These are phyloP conservation scores for Pseudonaja textilis DNA, from an alignment of 2,113 vertebrate genomes.

Conservation along the genomic window DNA sequence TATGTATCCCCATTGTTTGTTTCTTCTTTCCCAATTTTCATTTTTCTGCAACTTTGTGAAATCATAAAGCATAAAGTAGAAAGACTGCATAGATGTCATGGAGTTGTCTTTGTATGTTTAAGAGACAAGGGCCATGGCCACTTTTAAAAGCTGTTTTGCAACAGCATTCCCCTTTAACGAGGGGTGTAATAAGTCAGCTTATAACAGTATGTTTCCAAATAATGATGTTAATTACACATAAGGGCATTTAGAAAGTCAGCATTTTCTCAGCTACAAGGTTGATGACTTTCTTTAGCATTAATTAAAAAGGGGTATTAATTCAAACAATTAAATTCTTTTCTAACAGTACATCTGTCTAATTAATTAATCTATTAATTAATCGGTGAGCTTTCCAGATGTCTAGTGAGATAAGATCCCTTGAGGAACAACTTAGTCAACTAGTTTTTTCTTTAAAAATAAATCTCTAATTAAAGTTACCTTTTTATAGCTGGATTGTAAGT, in stretches of 20 bases:
- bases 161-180: background rate
- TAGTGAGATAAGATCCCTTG: conserved; percentile 63
- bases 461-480: conserved; percentile 34
- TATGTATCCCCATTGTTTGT: background rate
- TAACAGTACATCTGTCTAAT: conserved; percentile 68
- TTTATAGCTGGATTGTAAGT: conserved; percentile 39
- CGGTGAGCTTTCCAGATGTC: conserved; percentile 67
- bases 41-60: background rate
- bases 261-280: conserved; percentile 56
- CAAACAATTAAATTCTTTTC: conserved; percentile 72
- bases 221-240: conserved; percentile 46
- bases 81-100: background rate
- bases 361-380: conserved; percentile 74
- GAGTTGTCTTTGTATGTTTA: background rate
- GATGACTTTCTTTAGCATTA: conserved; percentile 68
- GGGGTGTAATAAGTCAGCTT: background rate
- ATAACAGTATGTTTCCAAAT: conserved; percentile 31
- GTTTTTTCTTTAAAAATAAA: conserved; percentile 54
- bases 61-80: conserved; percentile 19
- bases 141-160: conserved; percentile 17
- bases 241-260: conserved; percentile 54
- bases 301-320: conserved; percentile 74
- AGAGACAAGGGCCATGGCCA: background rate
- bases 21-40: background rate
- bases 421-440: conserved; percentile 45